Percentiles rank a stretch among this genome's conserved stretches.
Evolutionary conservation across 1,140 invertebrate species (phyloP).

Genomic region (Trichoplusia ni): DNA sequence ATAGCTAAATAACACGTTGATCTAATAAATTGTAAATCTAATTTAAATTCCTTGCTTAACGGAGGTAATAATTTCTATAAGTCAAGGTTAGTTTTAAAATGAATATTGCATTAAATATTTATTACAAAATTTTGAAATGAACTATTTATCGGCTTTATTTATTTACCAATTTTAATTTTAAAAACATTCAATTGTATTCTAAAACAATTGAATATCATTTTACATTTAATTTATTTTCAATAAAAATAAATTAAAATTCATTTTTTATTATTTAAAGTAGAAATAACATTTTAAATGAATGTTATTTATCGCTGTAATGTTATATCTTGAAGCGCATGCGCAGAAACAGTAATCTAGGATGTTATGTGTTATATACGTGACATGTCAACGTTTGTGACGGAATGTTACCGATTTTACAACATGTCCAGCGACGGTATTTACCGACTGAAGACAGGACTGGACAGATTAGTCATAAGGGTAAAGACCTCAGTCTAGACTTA

Average conservation of each 20-base stretch:
- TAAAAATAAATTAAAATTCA: not conserved
- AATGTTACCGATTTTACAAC: constrained; percentile 49
- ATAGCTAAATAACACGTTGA: not conserved
- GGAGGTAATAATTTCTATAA: not conserved
- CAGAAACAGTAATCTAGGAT: constrained; percentile 48
- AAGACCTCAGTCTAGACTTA: too few relatives aligned
- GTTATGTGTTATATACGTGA: constrained; percentile 53
- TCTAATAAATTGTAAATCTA: not conserved
- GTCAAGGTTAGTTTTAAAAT: constrained; percentile 8
- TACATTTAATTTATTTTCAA: too few relatives aligned
- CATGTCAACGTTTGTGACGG: constrained; percentile 44
- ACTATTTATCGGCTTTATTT: too few relatives aligned
- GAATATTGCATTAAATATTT: too few relatives aligned
- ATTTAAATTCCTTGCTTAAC: not conserved
- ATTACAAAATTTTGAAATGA: too few relatives aligned
- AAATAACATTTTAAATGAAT: not conserved
- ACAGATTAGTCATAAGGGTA: too few relatives aligned
- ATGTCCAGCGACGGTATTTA: not conserved
- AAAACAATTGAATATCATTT: too few relatives aligned
- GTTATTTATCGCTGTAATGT: not conserved
- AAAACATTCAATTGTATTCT: too few relatives aligned
- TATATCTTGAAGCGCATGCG: constrained; percentile 14
- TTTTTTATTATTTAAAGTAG: not conserved
- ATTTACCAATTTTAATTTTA: too few relatives aligned
- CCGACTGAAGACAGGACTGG: not conserved